These are phyloP conservation scores for Intellagama lesueurii DNA, from an alignment of 2,797 vertebrate genomes.

Conservation along the genomic window DNA sequence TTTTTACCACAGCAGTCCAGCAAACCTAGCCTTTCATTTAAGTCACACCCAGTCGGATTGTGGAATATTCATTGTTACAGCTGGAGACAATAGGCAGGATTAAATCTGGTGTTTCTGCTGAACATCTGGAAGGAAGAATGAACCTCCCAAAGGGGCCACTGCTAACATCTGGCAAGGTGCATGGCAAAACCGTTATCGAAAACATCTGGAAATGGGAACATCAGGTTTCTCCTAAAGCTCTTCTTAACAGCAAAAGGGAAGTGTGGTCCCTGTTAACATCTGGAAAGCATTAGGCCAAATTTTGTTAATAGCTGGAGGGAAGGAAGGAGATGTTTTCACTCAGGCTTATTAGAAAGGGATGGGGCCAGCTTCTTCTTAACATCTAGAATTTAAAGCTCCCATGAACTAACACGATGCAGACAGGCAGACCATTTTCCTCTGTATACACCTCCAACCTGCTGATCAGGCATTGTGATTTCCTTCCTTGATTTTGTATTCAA, in stretches of 20 bases:
- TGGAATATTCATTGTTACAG: not conserved
- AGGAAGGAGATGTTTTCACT: not conserved
- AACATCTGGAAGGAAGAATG: constrained; percentile 23
- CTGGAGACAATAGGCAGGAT: not conserved
- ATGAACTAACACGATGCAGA: not conserved
- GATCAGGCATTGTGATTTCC: not conserved
- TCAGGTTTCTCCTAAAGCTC: not conserved
- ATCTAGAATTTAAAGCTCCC: not conserved
- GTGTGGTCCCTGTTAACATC: not conserved
- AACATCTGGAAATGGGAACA: not conserved
- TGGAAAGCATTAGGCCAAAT: constrained; percentile 14
- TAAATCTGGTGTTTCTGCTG: not conserved
- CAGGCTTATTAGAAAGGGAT: not conserved
- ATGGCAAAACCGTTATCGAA: not conserved
- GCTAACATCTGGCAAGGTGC: constrained; percentile 22
- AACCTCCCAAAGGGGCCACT: not conserved
- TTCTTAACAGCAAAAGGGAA: not conserved
- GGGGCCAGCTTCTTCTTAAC: not conserved
- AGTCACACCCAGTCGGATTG: not conserved
- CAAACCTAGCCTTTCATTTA: not conserved
- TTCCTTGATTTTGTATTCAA: not conserved
- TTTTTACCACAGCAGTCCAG: no score
- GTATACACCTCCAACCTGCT: not conserved
- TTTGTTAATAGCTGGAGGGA: not conserved
- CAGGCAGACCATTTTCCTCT: not conserved